These are phyloP conservation scores for Hydrotaea cyrtoneurina DNA, from an alignment of 2,888 invertebrate genomes.

Conservation along the genomic window DNA sequence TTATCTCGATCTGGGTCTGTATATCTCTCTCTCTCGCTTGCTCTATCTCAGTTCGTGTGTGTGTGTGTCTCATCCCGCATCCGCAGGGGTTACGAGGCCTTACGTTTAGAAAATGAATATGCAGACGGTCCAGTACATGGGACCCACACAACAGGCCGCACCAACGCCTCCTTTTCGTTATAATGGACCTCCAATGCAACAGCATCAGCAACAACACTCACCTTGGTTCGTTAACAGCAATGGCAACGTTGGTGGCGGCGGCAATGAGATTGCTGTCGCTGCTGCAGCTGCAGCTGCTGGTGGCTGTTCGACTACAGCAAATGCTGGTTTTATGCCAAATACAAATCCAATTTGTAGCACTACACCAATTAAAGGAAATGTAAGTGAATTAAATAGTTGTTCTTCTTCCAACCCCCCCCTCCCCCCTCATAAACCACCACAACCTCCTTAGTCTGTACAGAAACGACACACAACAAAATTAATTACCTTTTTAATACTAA, in stretches of 20 bases:
- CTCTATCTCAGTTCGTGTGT: not conserved
- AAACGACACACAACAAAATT: slow-evolving; percentile 42
- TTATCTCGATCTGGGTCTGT: slow-evolving; percentile 31
- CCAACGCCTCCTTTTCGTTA: slow-evolving; percentile 57
- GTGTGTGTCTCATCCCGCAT: not conserved
- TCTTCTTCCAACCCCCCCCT: not conserved
- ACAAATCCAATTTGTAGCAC: slow-evolving; percentile 66
- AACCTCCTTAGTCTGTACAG: slow-evolving; percentile 2
- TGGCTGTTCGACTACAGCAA: slow-evolving; percentile 49
- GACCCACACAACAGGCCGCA: slow-evolving; percentile 51
- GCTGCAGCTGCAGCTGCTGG: not conserved
- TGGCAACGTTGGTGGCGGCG: slow-evolving; percentile 35
- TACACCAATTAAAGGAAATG: slow-evolving; percentile 67
- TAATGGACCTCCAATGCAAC: slow-evolving; percentile 63
- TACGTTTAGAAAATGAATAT: slow-evolving; percentile 57
- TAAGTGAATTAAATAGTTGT: slow-evolving; percentile 66
- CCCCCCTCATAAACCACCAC: not conserved
- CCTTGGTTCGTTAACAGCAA: slow-evolving; percentile 60
- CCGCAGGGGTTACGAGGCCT: not conserved
- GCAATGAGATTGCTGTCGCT: slow-evolving; percentile 57
- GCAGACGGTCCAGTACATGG: slow-evolving; percentile 65
- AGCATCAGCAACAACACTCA: slow-evolving; percentile 58
- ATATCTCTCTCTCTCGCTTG: slow-evolving; percentile 3
- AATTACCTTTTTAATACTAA: slow-evolving; percentile 38
- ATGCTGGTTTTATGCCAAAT: slow-evolving; percentile 66